Evolutionary conservation across 2,888 invertebrate genomes (phyloP).

Genomic region (Drosophila anomelani): DNA sequence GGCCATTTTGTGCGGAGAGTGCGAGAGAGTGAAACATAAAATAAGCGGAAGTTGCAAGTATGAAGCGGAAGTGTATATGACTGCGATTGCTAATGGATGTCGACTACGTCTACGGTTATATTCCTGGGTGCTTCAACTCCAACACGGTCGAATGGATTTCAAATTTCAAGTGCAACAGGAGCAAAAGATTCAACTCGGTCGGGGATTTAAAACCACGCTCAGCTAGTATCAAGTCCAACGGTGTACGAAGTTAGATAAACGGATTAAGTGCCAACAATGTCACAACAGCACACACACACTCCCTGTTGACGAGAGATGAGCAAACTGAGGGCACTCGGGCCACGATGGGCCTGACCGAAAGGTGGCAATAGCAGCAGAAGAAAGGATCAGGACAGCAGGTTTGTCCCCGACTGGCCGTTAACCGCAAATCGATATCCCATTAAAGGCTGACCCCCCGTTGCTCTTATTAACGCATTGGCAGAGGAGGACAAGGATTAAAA

Average conservation of each 20-base stretch:
- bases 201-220: constrained; percentile 70
- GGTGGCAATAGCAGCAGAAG: constrained; percentile 29
- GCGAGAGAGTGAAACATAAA: constrained; percentile 52
- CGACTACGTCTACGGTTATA: constrained; percentile 26
- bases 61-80: constrained; percentile 81
- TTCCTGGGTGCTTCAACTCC: background rate
- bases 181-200: constrained; percentile 51
- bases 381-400: constrained; percentile 16
- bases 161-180: constrained; percentile 59
- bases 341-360: constrained; percentile 38
- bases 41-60: constrained; percentile 81
- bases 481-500: background rate
- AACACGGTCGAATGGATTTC: constrained; percentile 74
- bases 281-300: constrained; percentile 43
- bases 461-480: background rate
- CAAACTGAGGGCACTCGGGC: background rate
- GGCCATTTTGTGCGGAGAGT: constrained; percentile 72
- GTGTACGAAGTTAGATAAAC: constrained; percentile 85
- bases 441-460: constrained; percentile 37
- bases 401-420: constrained; percentile 34
- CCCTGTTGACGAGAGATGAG: background rate
- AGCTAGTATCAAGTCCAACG: constrained; percentile 82
- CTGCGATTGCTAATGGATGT: constrained; percentile 82
- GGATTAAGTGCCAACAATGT: constrained; percentile 83
- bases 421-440: constrained; percentile 72